These are phyloP conservation scores for Ptycholaimellus sp. DNA, from an alignment of 2,888 invertebrate species.

Conservation along the genomic window DNA sequence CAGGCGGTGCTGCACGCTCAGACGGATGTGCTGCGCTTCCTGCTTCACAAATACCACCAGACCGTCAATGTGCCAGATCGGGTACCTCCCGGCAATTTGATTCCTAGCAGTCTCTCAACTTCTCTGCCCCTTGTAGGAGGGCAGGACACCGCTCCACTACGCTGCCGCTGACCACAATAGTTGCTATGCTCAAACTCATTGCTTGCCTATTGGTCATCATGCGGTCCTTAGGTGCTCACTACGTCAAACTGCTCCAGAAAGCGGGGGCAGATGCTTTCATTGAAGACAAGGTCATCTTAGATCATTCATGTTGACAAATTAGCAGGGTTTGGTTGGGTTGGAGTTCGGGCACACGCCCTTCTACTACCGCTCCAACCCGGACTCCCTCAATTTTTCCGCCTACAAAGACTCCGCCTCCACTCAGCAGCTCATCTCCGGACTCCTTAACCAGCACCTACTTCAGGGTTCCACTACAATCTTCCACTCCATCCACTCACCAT, in stretches of 20 bases:
- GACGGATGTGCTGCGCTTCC: too few species aligned
- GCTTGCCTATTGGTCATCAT: too few species aligned
- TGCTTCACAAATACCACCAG: too few species aligned
- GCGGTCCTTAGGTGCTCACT: slow-evolving; percentile 25
- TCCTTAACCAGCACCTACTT: slow-evolving; percentile 18
- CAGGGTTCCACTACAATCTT: too few species aligned
- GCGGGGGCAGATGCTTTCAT: slow-evolving; percentile 26
- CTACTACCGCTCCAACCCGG: slow-evolving; percentile 45
- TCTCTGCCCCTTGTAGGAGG: slow-evolving; percentile 27
- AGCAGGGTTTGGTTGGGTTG: too few species aligned
- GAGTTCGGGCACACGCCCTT: slow-evolving; percentile 56
- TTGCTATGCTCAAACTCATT: too few species aligned
- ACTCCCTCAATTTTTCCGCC: slow-evolving; percentile 41
- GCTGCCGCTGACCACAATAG: slow-evolving; percentile 26
- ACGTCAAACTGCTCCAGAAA: slow-evolving; percentile 25
- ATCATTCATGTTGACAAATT: background rate
- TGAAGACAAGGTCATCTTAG: slow-evolving; percentile 25
- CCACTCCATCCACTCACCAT: too few species aligned
- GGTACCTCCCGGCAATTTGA: background rate
- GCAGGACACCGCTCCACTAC: slow-evolving; percentile 24
- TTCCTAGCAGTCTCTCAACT: slow-evolving; percentile 45
- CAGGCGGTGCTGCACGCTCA: slow-evolving; percentile 22
- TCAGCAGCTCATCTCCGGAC: slow-evolving; percentile 22
- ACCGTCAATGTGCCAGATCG: too few species aligned
- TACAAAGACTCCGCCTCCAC: slow-evolving; percentile 19